These are phyloP conservation scores for Scytalopus superciliaris DNA, from an alignment of 2,113 vertebrate species.

Conservation along the genomic window DNA sequence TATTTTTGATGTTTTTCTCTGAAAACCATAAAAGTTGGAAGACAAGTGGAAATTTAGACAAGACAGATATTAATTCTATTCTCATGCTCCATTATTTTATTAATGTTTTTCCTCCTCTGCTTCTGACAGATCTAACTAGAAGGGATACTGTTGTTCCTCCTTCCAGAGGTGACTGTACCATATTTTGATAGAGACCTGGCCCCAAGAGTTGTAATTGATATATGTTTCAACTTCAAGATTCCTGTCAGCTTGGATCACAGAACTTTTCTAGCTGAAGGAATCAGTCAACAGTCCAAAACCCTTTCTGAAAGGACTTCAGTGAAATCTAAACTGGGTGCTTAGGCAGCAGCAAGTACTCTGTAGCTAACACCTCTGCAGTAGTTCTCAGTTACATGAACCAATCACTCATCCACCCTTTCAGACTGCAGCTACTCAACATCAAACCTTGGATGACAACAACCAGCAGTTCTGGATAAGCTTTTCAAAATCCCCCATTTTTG, in stretches of 20 bases:
- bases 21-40: neutral
- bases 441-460: slow-evolving; percentile 23
- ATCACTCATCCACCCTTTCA: neutral
- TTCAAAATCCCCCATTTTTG: neutral
- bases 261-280: neutral
- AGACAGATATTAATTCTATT: neutral
- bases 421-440: neutral
- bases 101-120: neutral
- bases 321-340: neutral
- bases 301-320: neutral
- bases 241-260: neutral
- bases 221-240: neutral
- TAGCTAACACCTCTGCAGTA: neutral
- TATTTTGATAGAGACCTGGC: neutral
- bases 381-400: slow-evolving; percentile 6
- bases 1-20: neutral
- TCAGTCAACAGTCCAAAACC: neutral
- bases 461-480: neutral
- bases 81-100: neutral
- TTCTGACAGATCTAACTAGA: neutral
- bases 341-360: neutral
- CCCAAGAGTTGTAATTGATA: neutral
- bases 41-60: neutral
- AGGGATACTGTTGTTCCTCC: neutral
- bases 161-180: neutral